These are phyloP conservation scores for Leptura quadrifasciata DNA, from an alignment of 2,888 invertebrate species.

Conservation along the genomic window DNA sequence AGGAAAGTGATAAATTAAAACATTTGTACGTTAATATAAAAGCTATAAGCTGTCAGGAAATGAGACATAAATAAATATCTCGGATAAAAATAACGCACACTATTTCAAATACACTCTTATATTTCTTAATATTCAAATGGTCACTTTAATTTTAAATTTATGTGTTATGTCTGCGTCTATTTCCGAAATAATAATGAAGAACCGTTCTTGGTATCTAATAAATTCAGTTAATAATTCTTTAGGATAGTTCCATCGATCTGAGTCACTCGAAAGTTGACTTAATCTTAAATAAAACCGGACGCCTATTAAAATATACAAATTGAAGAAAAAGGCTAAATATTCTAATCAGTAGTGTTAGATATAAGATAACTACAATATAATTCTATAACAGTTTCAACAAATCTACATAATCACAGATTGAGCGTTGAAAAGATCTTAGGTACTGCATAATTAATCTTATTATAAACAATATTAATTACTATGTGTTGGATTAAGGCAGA, in stretches of 20 bases:
- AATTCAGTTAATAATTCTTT: background rate
- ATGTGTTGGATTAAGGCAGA: too few relatives aligned
- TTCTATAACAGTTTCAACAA: too few relatives aligned
- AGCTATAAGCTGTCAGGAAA: slow-evolving; percentile 16
- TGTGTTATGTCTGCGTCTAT: background rate
- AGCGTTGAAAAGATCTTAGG: too few relatives aligned
- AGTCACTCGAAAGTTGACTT: background rate
- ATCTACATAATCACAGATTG: too few relatives aligned
- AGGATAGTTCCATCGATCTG: background rate
- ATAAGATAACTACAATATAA: background rate
- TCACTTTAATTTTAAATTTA: background rate
- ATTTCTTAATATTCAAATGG: slow-evolving; percentile 7
- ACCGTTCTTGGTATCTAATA: background rate
- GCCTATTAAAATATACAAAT: background rate
- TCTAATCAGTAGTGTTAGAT: background rate
- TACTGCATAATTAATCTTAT: too few relatives aligned
- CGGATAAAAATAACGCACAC: slow-evolving; percentile 1
- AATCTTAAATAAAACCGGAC: background rate
- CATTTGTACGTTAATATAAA: slow-evolving; percentile 28
- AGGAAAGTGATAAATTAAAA: slow-evolving; percentile 17
- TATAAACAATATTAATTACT: too few relatives aligned
- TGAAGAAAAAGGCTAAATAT: background rate
- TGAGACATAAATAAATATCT: slow-evolving; percentile 16
- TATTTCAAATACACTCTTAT: background rate
- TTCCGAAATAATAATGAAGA: background rate